These are phyloP conservation scores for Chromoteleia sp. DNA, from an alignment of 2,888 invertebrate species.

Conservation along the genomic window DNA sequence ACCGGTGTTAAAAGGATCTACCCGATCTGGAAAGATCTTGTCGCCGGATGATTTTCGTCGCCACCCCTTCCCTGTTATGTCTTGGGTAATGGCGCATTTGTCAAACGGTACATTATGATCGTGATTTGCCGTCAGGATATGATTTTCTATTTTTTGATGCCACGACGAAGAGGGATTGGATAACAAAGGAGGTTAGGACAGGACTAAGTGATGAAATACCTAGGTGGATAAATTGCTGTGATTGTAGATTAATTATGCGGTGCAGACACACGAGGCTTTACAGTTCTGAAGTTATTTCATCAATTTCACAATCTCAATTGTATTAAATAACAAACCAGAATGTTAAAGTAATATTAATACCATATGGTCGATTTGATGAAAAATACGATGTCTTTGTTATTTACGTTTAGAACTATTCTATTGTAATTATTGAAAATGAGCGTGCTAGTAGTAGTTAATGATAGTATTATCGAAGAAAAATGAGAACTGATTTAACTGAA, in stretches of 20 bases:
- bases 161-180: background rate
- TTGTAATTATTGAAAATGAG: too few species aligned
- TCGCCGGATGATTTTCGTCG: conserved; percentile 60
- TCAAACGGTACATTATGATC: conserved; percentile 50
- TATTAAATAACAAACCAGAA: too few species aligned
- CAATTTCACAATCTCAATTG: too few species aligned
- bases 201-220: conserved; percentile 2
- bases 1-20: conserved; percentile 77
- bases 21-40: conserved; percentile 72
- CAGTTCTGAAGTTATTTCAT: background rate
- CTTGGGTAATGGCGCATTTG: conserved; percentile 51
- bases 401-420: too few species aligned
- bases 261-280: conserved; percentile 6
- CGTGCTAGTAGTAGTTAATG: too few species aligned
- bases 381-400: too few species aligned
- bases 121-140: conserved; percentile 24
- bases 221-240: conserved; percentile 9
- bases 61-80: conserved; percentile 63
- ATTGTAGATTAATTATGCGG: conserved; percentile 14
- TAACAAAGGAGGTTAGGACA: conserved; percentile 3
- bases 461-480: too few species aligned
- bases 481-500: too few species aligned
- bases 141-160: conserved; percentile 23
- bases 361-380: too few species aligned
- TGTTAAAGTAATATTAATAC: too few species aligned